Evolutionary conservation across 1,140 invertebrate species (phyloP).

Genomic region (Formica selysi): DNA sequence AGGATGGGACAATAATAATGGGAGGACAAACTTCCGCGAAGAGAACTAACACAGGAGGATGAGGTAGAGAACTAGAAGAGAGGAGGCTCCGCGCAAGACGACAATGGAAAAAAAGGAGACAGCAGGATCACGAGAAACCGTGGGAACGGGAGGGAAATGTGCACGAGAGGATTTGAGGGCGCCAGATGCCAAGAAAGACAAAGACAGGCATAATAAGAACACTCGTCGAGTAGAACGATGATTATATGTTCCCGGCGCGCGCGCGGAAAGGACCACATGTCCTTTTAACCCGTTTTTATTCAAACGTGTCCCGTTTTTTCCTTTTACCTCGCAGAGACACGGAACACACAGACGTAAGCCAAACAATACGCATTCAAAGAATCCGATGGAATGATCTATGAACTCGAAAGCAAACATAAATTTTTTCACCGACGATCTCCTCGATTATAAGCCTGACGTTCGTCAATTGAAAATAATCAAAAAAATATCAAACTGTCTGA

Average conservation of each 20-base stretch:
- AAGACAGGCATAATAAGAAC: constrained; percentile 78
- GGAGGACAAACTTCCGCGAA: constrained; percentile 60
- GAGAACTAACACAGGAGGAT: constrained; percentile 45
- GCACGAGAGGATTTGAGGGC: constrained; percentile 68
- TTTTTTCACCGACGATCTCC: constrained; percentile 4
- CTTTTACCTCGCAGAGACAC: not conserved
- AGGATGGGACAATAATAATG: constrained; percentile 59
- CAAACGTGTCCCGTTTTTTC: constrained; percentile 35
- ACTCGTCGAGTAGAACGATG: constrained; percentile 71
- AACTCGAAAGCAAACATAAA: not conserved
- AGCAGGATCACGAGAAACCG: constrained; percentile 34
- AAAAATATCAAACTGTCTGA: constrained; percentile 18
- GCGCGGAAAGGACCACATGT: constrained; percentile 34
- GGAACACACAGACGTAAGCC: constrained; percentile 60
- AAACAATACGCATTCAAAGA: constrained; percentile 38
- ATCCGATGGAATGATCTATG: constrained; percentile 18
- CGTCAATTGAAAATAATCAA: not conserved
- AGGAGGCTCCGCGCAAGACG: not conserved
- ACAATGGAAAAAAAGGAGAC: too few relatives aligned
- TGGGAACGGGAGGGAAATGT: constrained; percentile 71
- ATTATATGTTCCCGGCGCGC: constrained; percentile 9
- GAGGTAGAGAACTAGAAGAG: not conserved
- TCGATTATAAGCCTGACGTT: constrained; percentile 33
- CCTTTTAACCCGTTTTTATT: constrained; percentile 49
- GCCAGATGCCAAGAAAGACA: constrained; percentile 52